These are phyloP conservation scores for Catocala fraxini DNA, from an alignment of 2,888 invertebrate species.

Conservation along the genomic window DNA sequence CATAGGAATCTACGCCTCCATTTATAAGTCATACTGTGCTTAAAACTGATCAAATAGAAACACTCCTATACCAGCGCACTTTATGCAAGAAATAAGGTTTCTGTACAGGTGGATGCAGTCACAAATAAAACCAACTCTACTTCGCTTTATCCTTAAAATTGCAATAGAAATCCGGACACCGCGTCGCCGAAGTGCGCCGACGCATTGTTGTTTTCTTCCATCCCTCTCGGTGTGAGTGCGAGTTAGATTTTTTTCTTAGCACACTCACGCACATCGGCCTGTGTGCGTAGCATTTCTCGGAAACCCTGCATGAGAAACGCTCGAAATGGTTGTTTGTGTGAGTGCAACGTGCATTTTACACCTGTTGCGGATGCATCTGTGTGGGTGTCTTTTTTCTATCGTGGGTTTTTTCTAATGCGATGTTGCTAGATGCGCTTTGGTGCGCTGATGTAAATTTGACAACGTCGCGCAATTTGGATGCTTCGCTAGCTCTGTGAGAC, in stretches of 20 bases:
- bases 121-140: slow-evolving; percentile 6
- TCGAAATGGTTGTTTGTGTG: slow-evolving; percentile 50
- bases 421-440: slow-evolving; percentile 81
- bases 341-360: slow-evolving; percentile 61
- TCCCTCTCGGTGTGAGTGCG: slow-evolving; percentile 57
- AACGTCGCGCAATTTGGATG: slow-evolving; percentile 79
- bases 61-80: too few species aligned
- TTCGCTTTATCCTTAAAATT: slow-evolving; percentile 41
- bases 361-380: slow-evolving; percentile 60
- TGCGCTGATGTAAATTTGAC: slow-evolving; percentile 78
- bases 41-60: too few species aligned
- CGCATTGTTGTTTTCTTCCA: slow-evolving; percentile 63
- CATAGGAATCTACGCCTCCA: too few species aligned
- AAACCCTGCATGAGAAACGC: slow-evolving; percentile 58
- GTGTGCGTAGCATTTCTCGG: slow-evolving; percentile 67
- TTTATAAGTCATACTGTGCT: too few species aligned
- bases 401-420: slow-evolving; percentile 67
- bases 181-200: slow-evolving; percentile 51
- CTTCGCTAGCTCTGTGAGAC: slow-evolving; percentile 41
- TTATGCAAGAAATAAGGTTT: background rate
- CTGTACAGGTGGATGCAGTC: background rate
- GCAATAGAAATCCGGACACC: slow-evolving; percentile 53
- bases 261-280: slow-evolving; percentile 42
- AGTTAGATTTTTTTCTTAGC: slow-evolving; percentile 67
- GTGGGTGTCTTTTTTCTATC: slow-evolving; percentile 52